Base-by-base conservation (phyloP, 2,888 invertebrate species). In the Ectemnius cavifrons region DNA sequence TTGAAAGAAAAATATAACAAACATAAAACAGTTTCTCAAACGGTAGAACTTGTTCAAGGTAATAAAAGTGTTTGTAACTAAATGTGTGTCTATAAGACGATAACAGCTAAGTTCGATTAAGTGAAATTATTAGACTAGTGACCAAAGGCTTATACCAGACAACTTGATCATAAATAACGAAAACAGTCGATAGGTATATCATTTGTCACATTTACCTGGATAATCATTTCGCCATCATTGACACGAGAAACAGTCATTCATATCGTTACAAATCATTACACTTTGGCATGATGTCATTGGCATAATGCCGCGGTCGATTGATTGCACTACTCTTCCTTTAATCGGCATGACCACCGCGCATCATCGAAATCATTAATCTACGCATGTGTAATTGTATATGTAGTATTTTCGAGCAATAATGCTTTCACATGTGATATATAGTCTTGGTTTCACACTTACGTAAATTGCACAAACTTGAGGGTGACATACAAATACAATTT, bases 381-480 rank as follows among this genome's bases (percentile, higher is more conserved):
- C 23, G 69, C 47, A 28, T 60, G 63, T 49, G 56, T 37, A 13
- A 16, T 23, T 60, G n/a, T 63, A 61, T 49, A 63, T 49, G 63
- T 68, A 68, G 61, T 52, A 47, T 71, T 68, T 60, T 71, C 45
- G 64, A 67, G 47, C 27, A 73, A 57, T 70, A 66, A 66, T 68
- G 67, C 59, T 75, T 57, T 70, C 57, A 57, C 67, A 46, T 78
- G 73, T 77, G 71, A 74, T 77, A 80, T 52, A 11, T 80, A 67
- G 60, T 71, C 63, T 57, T 56, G 66, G 67, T 64, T 73, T 78
- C 46, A 63, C 23, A 67, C 63, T 75, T 78, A 63, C 70, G 71
- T 80, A 71, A 78, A 78, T 64, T 80, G 75, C 80, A 80, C 67
- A 80, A 75, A 68, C 66, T 75, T 63, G 69, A 58, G 52, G 67